Base-by-base conservation (phyloP, 2,888 invertebrate species). In the Chaitophorus viminalis region DNA sequence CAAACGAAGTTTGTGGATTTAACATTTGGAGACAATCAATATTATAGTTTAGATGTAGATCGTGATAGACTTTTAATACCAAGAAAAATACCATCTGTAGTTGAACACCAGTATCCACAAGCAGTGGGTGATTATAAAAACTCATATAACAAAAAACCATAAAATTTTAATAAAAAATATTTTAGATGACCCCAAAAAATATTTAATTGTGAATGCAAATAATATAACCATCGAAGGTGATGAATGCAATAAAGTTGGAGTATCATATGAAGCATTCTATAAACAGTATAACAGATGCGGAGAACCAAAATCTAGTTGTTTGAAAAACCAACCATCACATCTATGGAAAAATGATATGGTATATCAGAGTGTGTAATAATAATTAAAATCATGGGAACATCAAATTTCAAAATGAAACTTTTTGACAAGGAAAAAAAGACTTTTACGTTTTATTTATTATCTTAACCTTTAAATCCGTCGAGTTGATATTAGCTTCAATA, bases 181-280 rank as follows among this genome's bases (percentile, higher is more conserved):
- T 75, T 1, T 52, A 85, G 85, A 85, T 46, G 77, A 85, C 75
- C 85, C 85, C 25, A 77, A 68, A 9, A 85, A 85, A 36, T 85
- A 85, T 85, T 77, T 85, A 70, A 52, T 85, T 25, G 65, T 85
- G 21, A 77, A 77, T n/a, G 76, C 31, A n/a, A 77, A 85, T 18
- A 90, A 91, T 70, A 91, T 93, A 65, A 91, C 91, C 88, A 89
- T 91, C 31, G 91, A 92, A 81, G 92, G 92, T 11, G 92, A 91
- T 68, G 91, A 92, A 88, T 93, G 93, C 89, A 92, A 93, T 90
- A 92, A 92, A 88, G 92, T 92, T n/a, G 93, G 93, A 5, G 92
- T 93, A 1, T 92, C 92, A 33, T 93, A 92, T 90, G 91, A 92
- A 83, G 93, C 92, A 1, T 93, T 93, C 89, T 91, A 90, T n/a